Conservation (phyloP, 2,797 vertebrate genomes). For the Tinamus major region DNA sequence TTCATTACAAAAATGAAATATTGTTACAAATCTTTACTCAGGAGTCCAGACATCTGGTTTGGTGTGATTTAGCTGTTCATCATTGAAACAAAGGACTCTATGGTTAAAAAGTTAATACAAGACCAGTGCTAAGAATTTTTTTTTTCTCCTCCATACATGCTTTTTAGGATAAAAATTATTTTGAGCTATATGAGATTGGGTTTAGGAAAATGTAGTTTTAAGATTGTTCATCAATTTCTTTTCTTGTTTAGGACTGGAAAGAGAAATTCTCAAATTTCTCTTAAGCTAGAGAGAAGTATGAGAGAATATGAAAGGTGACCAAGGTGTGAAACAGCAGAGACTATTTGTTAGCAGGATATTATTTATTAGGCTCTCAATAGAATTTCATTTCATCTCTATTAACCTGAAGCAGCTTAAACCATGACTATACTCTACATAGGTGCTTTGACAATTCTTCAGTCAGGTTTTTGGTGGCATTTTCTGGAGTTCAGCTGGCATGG, state of each 20-base stretch:
- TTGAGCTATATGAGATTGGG: fast-evolving
- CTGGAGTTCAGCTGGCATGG: not conserved
- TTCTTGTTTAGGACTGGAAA: not conserved
- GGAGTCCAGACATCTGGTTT: not conserved
- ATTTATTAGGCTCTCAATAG: not conserved
- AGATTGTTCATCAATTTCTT: not conserved
- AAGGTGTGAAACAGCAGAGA: not conserved
- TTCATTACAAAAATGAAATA: not conserved
- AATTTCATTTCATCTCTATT: not conserved
- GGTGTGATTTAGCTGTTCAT: not conserved
- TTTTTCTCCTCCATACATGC: not conserved
- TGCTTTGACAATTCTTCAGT: not conserved
- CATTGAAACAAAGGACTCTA: not conserved
- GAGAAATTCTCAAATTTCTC: not conserved
- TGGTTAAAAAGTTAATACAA: not conserved
- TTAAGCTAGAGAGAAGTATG: not conserved
- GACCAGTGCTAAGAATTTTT: not conserved
- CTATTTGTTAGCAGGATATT: not conserved
- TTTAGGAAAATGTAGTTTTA: not conserved
- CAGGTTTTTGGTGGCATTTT: fast-evolving
- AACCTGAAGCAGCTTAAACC: not conserved
- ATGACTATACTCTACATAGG: not conserved
- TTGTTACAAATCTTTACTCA: not conserved
- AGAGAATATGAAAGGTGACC: not conserved
- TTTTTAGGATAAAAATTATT: not conserved